Percentiles rank a stretch among this genome's conserved stretches.
These are phyloP conservation scores for Ovibos moschatus DNA, from an alignment of 2,113 vertebrate genomes.

Conservation along the genomic window DNA sequence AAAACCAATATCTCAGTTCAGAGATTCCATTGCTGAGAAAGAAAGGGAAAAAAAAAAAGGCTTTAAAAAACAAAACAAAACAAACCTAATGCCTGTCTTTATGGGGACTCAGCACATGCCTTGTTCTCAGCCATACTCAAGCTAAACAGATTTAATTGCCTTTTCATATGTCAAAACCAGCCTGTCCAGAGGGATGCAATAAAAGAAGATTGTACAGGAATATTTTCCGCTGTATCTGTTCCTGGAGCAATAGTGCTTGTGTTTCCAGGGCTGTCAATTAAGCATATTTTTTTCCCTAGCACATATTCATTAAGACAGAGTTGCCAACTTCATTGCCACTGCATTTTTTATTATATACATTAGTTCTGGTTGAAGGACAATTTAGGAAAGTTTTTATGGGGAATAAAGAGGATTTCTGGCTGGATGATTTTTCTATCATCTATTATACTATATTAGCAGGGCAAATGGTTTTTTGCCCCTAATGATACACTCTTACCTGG, in stretches of 20 bases:
- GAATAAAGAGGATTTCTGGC: slow-evolving; percentile 52
- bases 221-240: slow-evolving; percentile 46
- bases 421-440: slow-evolving; percentile 37
- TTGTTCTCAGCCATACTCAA: slow-evolving; percentile 38
- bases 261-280: slow-evolving; percentile 66
- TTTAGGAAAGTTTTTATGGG: slow-evolving; percentile 57
- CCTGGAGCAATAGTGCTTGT: slow-evolving; percentile 39
- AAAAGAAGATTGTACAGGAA: slow-evolving; percentile 27
- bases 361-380: slow-evolving; percentile 70
- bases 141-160: slow-evolving; percentile 67
- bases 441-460: not conserved
- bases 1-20: slow-evolving; percentile 72
- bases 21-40: slow-evolving; percentile 45
- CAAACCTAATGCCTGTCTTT: slow-evolving; percentile 49
- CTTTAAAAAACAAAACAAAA: slow-evolving; percentile 45
- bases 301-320: slow-evolving; percentile 72
- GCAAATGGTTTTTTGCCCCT: slow-evolving; percentile 14
- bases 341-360: slow-evolving; percentile 70
- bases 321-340: slow-evolving; percentile 63
- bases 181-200: slow-evolving; percentile 52
- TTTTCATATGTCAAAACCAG: slow-evolving; percentile 64
- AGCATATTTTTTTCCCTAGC: slow-evolving; percentile 52
- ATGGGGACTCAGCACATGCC: slow-evolving; percentile 1
- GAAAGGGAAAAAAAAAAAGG: not conserved
- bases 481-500: slow-evolving; percentile 17